Evolutionary conservation across 2,888 invertebrate genomes (phyloP), one percentile per base, ranked within the genome.

Genomic region (Orthonychiurus folsomi): DNA sequence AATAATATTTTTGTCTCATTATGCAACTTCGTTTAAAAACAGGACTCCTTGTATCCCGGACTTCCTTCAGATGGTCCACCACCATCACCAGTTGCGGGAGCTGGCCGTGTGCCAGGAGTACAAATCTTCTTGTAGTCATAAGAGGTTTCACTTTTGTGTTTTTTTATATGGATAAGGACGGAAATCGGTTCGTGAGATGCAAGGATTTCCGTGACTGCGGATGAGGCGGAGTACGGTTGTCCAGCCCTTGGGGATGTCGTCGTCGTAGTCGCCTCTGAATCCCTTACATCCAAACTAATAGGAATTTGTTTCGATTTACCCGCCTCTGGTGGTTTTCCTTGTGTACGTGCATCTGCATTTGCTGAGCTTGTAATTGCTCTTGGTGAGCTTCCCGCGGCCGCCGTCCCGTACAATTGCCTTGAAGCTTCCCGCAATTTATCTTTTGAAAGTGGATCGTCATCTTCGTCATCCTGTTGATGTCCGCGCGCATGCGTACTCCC

Each of bases 361-460:
- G n/a, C n/a, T n/a, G n/a, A n/a, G n/a, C n/a, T 55, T 3, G 55
- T 24, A 15, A 26, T 55, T 56, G 27, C 20, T 2, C 20, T 3
- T 15, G 56, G 56, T 21, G 2, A 9, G 21, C 5, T 23, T 9
- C 9, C 24, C 5, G 5, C n/a, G 18, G 28, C 15, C 27, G 2
- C 2, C 2, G 25, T 24, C 27, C 27, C 27, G 20, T 26, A 56
- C 20, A 56, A 12, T 3, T 27, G 3, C 20, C 23, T 25, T 3
- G 56, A 25, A 56, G 56, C 28, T 28, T 56, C 56, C 20, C 28
- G 27, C 3, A 56, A n/a, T 27, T 56, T 56, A n/a, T 28, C 56
- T 26, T 25, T 27, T 9, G 56, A 56, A 12, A 56, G 37, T 3
- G 26, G 27, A 15, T 56, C n/a, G 20, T 56, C 27, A 25, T 25